phyloP scores from a whole-genome alignment of 2,888 invertebrate genomes.

The Noctua fimbriata region DNA sequence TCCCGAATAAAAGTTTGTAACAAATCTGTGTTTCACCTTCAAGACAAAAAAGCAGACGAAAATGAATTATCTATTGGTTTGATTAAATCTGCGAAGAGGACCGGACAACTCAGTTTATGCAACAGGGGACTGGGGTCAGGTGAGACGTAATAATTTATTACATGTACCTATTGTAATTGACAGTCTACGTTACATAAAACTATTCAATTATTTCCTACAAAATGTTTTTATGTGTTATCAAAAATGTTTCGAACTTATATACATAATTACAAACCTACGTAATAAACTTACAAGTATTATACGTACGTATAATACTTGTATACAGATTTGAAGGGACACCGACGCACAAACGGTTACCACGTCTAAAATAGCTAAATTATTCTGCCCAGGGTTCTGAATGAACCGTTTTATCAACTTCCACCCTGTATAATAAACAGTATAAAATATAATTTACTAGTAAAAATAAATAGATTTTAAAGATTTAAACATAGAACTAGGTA shows the following conservation, averaged over 20 bases:
- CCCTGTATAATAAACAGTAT: background rate
- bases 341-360: background rate
- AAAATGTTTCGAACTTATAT: background rate
- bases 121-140: conserved; percentile 94
- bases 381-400: too few species aligned
- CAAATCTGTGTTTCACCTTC: conserved; percentile 92
- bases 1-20: conserved; percentile 83
- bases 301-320: background rate
- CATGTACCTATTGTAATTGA: background rate
- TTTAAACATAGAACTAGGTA: background rate
- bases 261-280: background rate
- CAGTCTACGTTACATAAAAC: background rate
- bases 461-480: background rate
- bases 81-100: conserved; percentile 94
- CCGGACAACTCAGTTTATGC: conserved; percentile 95
- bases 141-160: conserved; percentile 77
- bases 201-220: background rate
- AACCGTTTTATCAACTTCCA: background rate
- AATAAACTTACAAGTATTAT: too few species aligned
- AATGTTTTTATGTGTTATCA: background rate
- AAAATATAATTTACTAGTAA: background rate
- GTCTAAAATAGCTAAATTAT: background rate
- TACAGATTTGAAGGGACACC: background rate
- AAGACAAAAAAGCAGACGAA: conserved; percentile 93
- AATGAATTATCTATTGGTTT: conserved; percentile 92